Base-by-base conservation (phyloP, 2,888 invertebrate species). In the Spodoptera littoralis region DNA sequence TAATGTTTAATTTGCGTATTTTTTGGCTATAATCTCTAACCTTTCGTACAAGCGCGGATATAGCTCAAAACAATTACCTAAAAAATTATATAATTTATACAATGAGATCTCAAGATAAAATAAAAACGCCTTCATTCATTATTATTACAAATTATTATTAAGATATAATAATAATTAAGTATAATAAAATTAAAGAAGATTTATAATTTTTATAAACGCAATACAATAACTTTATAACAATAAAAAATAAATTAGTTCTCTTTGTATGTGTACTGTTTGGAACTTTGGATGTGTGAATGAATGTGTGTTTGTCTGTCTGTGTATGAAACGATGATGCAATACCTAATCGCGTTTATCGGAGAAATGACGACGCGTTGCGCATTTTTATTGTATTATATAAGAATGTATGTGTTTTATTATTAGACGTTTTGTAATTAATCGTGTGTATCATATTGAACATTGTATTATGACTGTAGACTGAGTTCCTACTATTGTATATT, bases 341-440 rank as follows among this genome's bases (percentile, higher is more conserved):
- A 81, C 79, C 88, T 91, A 91, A 92, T 90, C 89, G 85, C 83
- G 89, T 86, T 87, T 89, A 91, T 92, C 87, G 89, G 83, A 89
- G 91, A 89, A 90, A 90, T 90, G 88, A 84, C 84, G 85, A 88
- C 83, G 91, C 78, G 86, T 63, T 62, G 76, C 69, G 91, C 87
- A 92, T 92, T 92, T 90, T 88, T 81, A 82, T 89, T 83, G 52
- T 73, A 63, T 88, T 84, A 87, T 83, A 81, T 82, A 87, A 88
- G 66, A 57, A 66, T 11, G 46, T 55, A 61, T 67, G 67, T 67
- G 55, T 74, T 70, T 74, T 72, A 74, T 76, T 72, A 65, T 65
- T 60, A 69, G 42, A 71, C 22, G 11, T 62, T 43, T 70, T 11
- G 53, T 52, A 71, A 75, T 77, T 78, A 76, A 46, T 24, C 59